Percentiles rank a stretch among this genome's conserved stretches.
These are phyloP conservation scores for Drosophila dives DNA, from an alignment of 2,888 invertebrate species.

Conservation along the genomic window DNA sequence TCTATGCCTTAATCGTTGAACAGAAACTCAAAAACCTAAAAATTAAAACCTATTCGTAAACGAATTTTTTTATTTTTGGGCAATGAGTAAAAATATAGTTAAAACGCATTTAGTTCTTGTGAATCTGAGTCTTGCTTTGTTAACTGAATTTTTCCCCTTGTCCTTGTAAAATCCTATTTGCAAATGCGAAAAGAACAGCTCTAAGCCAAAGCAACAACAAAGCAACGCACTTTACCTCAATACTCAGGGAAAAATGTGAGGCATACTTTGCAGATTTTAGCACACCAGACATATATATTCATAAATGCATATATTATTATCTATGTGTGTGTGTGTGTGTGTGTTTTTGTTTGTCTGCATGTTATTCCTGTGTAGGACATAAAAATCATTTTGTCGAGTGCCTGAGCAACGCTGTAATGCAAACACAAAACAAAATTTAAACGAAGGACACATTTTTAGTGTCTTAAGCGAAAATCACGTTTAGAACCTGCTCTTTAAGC, in stretches of 20 bases:
- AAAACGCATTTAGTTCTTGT: conserved; percentile 24
- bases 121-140: conserved; percentile 16
- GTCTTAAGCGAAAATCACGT: conserved; percentile 2
- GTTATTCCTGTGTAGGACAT: conserved; percentile 59
- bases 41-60: not conserved
- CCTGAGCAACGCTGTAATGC: conserved; percentile 42
- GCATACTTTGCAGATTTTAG: conserved; percentile 68
- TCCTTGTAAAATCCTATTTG: conserved; percentile 71
- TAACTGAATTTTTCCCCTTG: conserved; percentile 49
- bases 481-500: conserved; percentile 16
- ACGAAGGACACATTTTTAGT: conserved; percentile 41
- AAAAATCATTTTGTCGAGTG: conserved; percentile 74
- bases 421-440: conserved; percentile 38
- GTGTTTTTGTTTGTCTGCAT: conserved; percentile 13
- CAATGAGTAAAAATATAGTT: not conserved
- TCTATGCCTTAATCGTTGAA: not conserved
- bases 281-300: conserved; percentile 33
- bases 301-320: not conserved
- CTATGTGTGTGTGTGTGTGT: not conserved
- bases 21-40: not conserved
- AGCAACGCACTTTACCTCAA: conserved; percentile 75
- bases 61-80: not conserved
- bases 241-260: conserved; percentile 67
- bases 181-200: conserved; percentile 65
- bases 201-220: conserved; percentile 50